phyloP scores from a whole-genome alignment of 2,888 invertebrate genomes.

The Cyrtodaria siliqua region DNA sequence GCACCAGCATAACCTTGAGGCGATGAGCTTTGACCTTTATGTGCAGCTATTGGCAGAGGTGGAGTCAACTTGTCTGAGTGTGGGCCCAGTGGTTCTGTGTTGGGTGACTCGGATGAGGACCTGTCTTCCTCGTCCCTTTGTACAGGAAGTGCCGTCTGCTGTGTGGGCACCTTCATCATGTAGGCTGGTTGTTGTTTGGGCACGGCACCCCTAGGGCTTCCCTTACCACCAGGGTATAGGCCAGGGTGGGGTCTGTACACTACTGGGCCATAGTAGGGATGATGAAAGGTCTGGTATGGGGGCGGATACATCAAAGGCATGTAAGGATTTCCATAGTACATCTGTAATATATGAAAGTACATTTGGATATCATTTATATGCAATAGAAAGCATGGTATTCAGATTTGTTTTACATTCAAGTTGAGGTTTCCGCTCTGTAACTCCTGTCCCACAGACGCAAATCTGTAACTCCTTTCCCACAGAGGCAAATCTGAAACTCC shows the following conservation, averaged over 20 bases:
- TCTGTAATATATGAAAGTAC: slow-evolving; percentile 72
- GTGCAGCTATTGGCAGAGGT: not conserved
- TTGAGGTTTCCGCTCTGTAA: too few species aligned
- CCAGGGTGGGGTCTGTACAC: slow-evolving; percentile 62
- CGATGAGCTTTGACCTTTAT: not conserved
- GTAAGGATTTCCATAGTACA: slow-evolving; percentile 69
- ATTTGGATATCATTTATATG: too few species aligned
- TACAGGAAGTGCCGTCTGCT: slow-evolving; percentile 40
- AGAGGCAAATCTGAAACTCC: too few species aligned
- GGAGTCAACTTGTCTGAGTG: not conserved
- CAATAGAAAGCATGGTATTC: too few species aligned
- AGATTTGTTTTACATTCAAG: too few species aligned
- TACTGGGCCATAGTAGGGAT: slow-evolving; percentile 63
- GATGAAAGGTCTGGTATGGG: slow-evolving; percentile 55
- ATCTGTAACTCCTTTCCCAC: too few species aligned
- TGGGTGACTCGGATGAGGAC: slow-evolving; percentile 37
- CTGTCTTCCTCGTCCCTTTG: slow-evolving; percentile 58
- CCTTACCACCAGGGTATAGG: slow-evolving; percentile 47
- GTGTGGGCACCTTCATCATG: slow-evolving; percentile 31
- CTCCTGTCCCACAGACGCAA: too few species aligned
- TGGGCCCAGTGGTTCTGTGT: not conserved
- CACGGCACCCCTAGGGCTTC: slow-evolving; percentile 28
- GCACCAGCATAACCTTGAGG: not conserved
- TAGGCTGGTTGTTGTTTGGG: slow-evolving; percentile 31
- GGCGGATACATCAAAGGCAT: slow-evolving; percentile 62